phyloP scores from a whole-genome alignment of 2,888 invertebrate species.

The Meiosimyza decipiens region DNA sequence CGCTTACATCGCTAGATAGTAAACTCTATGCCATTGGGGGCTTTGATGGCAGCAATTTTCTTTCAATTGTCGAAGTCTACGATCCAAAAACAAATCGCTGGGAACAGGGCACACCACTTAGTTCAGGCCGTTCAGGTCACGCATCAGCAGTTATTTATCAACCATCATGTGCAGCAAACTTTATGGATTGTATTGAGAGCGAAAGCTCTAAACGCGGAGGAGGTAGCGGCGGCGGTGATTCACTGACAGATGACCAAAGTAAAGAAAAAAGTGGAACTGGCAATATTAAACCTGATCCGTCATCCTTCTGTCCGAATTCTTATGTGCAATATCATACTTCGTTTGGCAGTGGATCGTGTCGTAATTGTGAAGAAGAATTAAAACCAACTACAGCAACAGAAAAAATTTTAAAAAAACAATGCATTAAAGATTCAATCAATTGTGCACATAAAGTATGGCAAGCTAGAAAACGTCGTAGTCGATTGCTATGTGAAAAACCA shows the following conservation, averaged over 20 bases:
- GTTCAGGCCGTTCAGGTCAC: constrained; percentile 90
- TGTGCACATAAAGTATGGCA: constrained; percentile 15
- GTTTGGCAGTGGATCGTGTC: constrained; percentile 53
- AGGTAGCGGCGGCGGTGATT: constrained; percentile 38
- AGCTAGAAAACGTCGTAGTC: constrained; percentile 31
- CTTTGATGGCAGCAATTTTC: constrained; percentile 87
- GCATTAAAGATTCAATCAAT: neutral
- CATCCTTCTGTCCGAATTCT: constrained; percentile 33
- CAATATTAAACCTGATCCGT: constrained; percentile 25
- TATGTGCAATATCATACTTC: constrained; percentile 53
- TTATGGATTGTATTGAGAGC: constrained; percentile 61
- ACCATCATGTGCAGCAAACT: constrained; percentile 70
- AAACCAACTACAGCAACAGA: neutral
- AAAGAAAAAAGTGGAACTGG: constrained; percentile 28
- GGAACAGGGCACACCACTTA: constrained; percentile 80
- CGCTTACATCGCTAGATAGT: constrained; percentile 86
- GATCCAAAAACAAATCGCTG: constrained; percentile 82
- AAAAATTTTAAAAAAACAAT: neutral
- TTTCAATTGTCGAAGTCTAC: constrained; percentile 89
- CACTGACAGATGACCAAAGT: constrained; percentile 20
- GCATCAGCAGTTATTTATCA: constrained; percentile 90
- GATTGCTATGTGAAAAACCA: constrained; percentile 18
- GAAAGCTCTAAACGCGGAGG: constrained; percentile 45
- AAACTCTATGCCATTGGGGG: constrained; percentile 93
- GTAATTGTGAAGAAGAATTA: constrained; percentile 52